These are phyloP conservation scores for Icerya purchasi DNA, from an alignment of 2,888 invertebrate species.

Conservation along the genomic window DNA sequence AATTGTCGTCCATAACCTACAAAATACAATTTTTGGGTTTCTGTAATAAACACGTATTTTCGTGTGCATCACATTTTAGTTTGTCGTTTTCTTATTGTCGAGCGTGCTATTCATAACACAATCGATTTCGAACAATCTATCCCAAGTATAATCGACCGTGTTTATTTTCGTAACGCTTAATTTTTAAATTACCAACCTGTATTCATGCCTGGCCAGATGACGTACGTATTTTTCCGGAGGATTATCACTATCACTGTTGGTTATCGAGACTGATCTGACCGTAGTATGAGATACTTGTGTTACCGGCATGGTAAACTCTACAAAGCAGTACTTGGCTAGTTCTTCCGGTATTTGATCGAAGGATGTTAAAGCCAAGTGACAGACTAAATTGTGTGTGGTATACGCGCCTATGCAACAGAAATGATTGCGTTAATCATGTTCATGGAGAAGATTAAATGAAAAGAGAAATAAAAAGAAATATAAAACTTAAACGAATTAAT, in stretches of 20 bases:
- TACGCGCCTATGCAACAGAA: constrained; percentile 88
- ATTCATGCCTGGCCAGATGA: constrained; percentile 87
- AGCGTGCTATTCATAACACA: no score
- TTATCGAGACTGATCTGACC: constrained; percentile 77
- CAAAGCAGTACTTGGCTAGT: constrained; percentile 65
- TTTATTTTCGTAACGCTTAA: not conserved
- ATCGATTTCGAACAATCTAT: not conserved
- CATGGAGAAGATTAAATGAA: no score
- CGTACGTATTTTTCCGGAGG: constrained; percentile 97
- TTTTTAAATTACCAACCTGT: constrained; percentile 35
- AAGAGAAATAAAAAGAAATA: no score
- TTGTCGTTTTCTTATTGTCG: no score
- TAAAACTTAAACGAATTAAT: not conserved
- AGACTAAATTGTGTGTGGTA: constrained; percentile 87
- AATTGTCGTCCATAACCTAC: no score
- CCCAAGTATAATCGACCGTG: not conserved
- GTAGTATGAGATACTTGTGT: constrained; percentile 87
- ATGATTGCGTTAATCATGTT: no score
- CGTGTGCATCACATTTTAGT: no score
- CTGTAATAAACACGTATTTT: no score
- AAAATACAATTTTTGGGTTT: no score
- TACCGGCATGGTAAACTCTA: constrained; percentile 97
- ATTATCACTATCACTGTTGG: constrained; percentile 59
- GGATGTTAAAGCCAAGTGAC: constrained; percentile 82
- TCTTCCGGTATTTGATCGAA: constrained; percentile 93